Evolutionary conservation across 2,113 vertebrate species (phyloP), one percentile per base, ranked within the genome.

Genomic region (Pagrus major): DNA sequence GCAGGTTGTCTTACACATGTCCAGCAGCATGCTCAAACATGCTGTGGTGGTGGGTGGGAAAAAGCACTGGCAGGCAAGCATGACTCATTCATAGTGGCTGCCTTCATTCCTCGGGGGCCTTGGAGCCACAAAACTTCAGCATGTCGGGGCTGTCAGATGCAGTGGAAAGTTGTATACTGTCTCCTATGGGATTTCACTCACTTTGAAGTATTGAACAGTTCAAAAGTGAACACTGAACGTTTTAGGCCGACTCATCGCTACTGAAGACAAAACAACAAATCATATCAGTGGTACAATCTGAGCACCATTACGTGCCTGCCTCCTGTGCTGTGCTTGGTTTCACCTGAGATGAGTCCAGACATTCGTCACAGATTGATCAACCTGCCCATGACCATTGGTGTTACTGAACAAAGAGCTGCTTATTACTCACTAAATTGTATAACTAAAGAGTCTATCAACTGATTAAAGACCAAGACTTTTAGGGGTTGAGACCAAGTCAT

Each of bases 31-130:
- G 88, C 70, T 80, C 47, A 7, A 71, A 88, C 90, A 77, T 20
- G 87, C 71, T 77, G 51, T 11, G n/a, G 10, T 71, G 51, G 33
- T 77, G 71, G 44, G 51, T 65, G 76, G 41, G 60, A 84, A 78
- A 79, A 35, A 74, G 75, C 77, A 39, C 2, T 27, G 18, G 58
- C 64, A 18, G 41, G n/a, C 20, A 47, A 21, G 52, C 49, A 76
- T 90, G 89, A 91, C 81, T 90, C 88, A 91, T 27, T 3, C 56
- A 58, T 21, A 18, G 3, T 35, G 9, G 60, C 31, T 87, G 41
- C 47, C 42, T 80, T 73, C 54, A 71, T 78, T 79, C 76, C 76
- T 47, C 7, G 1, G 33, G 71, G 73, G 65, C 39, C 23, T 73
- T 27, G 23, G 27, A 78, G 6, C 6, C 51, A 55, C 21, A 39